Evolutionary conservation across 2,113 vertebrate species (phyloP), one percentile per base, ranked within the genome.

Genomic region (Nesospiza acunhae): DNA sequence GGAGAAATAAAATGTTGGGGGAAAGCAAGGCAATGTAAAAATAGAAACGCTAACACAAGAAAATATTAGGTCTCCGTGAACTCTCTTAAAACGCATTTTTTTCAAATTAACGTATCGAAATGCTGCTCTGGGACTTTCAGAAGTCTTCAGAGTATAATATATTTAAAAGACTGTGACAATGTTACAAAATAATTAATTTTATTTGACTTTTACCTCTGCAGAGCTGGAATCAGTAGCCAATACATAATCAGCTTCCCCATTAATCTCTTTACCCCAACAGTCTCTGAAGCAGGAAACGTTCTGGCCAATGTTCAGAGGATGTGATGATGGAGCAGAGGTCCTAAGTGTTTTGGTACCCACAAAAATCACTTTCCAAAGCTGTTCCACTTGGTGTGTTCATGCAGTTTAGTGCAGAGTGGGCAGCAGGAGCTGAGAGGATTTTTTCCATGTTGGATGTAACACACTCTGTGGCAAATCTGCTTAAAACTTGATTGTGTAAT

Each of bases 11-110:
- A 91, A 63, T 5, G 3, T 39, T 60, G 42, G 31, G 10, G 11
- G 12, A 79, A 89, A 69, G 41, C 46, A 86, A 50, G 19, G 16
- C 53, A 84, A 24, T 55, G 66, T 75, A 94, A 96, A 97, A 94
- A 95, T 55, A 97, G 82, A 95, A 96, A 91, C 1, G 7, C 33
- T 63, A 94, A 62, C 3, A 11, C 6, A 76, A 91, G 68, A 91
- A 86, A 92, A 82, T 67, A 90, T 53, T 80, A 63, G 58, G 60
- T n/a, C 26, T 91, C 76, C 30, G 9, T 66, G 75, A 72, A 94
- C 35, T 52, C 47, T 53, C 60, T 86, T 73, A 60, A 50, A 68
- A 73, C 15, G 15, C 21, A 27, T 67, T 93, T 90, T 93, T 73
- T 87, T 73, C 35, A 55, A 55, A 67, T 55, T 50, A 64, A 53